Evolutionary conservation across 2,888 invertebrate genomes (phyloP), one percentile per base, ranked within the genome.

Genomic region (Pyralis farinalis): DNA sequence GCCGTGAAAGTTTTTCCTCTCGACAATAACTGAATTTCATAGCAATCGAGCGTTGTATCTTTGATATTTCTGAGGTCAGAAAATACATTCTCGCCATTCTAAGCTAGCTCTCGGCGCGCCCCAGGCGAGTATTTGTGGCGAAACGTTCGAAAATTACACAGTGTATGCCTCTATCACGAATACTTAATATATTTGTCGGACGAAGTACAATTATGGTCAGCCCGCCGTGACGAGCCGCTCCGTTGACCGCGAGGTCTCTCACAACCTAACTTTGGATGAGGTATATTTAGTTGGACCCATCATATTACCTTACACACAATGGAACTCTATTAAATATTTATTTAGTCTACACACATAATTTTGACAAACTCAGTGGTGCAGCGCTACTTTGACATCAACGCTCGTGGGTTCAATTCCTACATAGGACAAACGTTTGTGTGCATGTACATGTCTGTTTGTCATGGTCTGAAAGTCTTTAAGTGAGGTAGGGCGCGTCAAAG

Each of bases 111-210:
- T 25, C 7, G 25, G 25, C 25, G 25, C 12, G 36, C 36, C 36
- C 30, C 29, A 11, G 35, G 37, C 51, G 42, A 55, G 63, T 59
- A 58, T 71, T 68, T 65, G 56, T 56, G 57, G 69, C 53, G 63
- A 71, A 72, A 71, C 61, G 68, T 58, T 74, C 58, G 63, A 64
- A 76, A 78, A 80, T 79, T 75, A 80, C 67, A 77, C 58, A 75
- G 58, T 46, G 40, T 47, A 45, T 55, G 59, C 57, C 63, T 64
- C 64, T 71, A 79, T 76, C 66, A 71, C 68, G 71, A 73, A 74
- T 72, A 74, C 70, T 76, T 80, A 77, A 80, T 79, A 75, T 70
- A 76, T 78, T 80, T 78, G 73, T 76, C 63, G 75, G 75, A 58
- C 61, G 59, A 62, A 60, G 59, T 57, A 71, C 74, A 74, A 73